phyloP scores from a whole-genome alignment of 2,797 vertebrate genomes.

The Syndactyla subalaris region DNA sequence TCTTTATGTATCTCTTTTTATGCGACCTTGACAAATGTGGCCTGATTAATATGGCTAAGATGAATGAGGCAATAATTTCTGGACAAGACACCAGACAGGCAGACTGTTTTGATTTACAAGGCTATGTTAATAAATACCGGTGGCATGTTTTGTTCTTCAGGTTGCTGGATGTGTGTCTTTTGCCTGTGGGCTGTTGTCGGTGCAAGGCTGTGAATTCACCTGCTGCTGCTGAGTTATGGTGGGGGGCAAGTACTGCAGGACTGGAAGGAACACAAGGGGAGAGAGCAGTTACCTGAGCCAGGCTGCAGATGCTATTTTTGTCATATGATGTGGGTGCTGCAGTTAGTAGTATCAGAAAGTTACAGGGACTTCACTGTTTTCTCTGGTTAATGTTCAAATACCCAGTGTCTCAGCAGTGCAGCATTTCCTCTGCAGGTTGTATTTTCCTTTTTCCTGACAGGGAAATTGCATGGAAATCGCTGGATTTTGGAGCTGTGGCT shows the following conservation, averaged over 20 bases:
- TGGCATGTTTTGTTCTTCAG: conserved; percentile 42
- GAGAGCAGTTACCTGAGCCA: neutral
- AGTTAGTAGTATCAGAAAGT: neutral
- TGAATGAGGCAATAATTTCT: conserved; percentile 73
- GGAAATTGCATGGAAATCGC: neutral
- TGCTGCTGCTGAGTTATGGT: neutral
- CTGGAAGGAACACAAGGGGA: neutral
- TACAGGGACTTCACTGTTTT: neutral
- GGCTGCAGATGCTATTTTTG: neutral
- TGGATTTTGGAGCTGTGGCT: neutral
- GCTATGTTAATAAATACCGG: conserved; percentile 64
- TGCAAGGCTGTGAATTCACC: neutral
- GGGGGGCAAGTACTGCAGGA: neutral
- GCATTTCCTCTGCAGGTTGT: neutral
- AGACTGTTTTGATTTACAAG: conserved; percentile 70
- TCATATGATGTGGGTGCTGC: accelerated
- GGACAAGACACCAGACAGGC: conserved; percentile 57
- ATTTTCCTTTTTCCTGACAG: neutral
- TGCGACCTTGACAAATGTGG: conserved; percentile 61
- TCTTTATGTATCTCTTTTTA: conserved; percentile 30
- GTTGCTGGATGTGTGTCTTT: neutral
- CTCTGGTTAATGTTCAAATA: neutral
- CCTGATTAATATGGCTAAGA: conserved; percentile 66
- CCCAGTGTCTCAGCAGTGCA: neutral
- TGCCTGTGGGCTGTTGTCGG: neutral